phyloP scores from a whole-genome alignment of 2,888 invertebrate species.

The Drosophila setosimentum region DNA sequence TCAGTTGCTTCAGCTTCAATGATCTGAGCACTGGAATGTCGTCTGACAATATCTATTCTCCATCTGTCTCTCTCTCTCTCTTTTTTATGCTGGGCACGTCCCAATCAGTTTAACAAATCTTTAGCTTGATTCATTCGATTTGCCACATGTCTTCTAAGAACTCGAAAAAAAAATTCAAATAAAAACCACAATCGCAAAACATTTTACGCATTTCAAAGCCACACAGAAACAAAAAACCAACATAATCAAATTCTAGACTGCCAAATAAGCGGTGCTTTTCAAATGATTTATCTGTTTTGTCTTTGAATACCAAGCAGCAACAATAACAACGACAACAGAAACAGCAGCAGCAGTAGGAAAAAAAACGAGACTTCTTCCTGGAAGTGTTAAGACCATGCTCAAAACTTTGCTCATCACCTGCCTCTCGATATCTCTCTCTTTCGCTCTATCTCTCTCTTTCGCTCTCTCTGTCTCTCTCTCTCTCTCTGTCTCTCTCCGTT shows the following conservation, averaged over 20 bases:
- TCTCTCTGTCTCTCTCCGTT: slow-evolving; percentile 1
- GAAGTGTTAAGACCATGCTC: slow-evolving; percentile 61
- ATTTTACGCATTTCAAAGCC: slow-evolving; percentile 65
- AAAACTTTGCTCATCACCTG: slow-evolving; percentile 48
- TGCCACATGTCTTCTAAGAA: slow-evolving; percentile 52
- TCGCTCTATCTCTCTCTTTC: slow-evolving; percentile 15
- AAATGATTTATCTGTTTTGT: slow-evolving; percentile 66
- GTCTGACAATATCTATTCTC: slow-evolving; percentile 19
- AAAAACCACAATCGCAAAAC: slow-evolving; percentile 32
- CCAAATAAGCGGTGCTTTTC: slow-evolving; percentile 61
- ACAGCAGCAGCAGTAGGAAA: slow-evolving; percentile 1
- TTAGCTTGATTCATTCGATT: slow-evolving; percentile 47
- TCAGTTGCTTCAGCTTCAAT: slow-evolving; percentile 4
- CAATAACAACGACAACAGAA: slow-evolving; percentile 16
- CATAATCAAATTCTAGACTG: slow-evolving; percentile 67
- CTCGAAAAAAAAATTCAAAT: slow-evolving; percentile 20
- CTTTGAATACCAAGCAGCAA: slow-evolving; percentile 41
- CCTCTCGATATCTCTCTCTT: slow-evolving; percentile 28
- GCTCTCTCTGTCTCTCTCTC: slow-evolving; percentile 13
- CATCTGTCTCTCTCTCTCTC: background rate
- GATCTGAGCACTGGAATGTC: slow-evolving; percentile 34
- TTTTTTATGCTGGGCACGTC: slow-evolving; percentile 35
- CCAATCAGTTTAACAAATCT: slow-evolving; percentile 45
- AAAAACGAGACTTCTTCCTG: slow-evolving; percentile 70
- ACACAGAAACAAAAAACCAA: slow-evolving; percentile 11